phyloP scores from a whole-genome alignment of 2,797 vertebrate species.

The Pipistrellus nathusii region DNA sequence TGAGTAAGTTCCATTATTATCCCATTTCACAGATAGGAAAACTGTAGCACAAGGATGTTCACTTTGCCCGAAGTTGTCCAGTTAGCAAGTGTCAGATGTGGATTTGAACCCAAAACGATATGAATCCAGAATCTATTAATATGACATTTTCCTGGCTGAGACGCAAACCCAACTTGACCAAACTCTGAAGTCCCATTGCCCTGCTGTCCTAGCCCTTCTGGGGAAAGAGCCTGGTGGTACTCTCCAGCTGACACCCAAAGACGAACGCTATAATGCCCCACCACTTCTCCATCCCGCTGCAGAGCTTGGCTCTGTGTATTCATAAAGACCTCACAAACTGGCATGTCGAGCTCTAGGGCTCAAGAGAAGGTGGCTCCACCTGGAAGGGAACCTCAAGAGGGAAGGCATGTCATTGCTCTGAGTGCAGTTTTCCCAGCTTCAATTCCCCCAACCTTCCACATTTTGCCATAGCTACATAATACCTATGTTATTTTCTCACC shows the following conservation, averaged over 20 bases:
- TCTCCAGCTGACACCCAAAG: background rate
- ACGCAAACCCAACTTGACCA: background rate
- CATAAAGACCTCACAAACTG: background rate
- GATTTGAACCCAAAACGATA: background rate
- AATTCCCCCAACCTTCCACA: background rate
- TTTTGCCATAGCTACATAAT: background rate
- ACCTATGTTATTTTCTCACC: background rate
- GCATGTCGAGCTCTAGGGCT: background rate
- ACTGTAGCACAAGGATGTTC: background rate
- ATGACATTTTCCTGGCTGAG: background rate
- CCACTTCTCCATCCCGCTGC: background rate
- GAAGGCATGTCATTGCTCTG: accelerated
- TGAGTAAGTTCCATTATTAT: background rate
- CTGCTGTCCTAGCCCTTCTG: background rate
- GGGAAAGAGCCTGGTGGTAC: no score
- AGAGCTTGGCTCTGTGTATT: background rate
- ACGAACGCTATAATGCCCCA: background rate
- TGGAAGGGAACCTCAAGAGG: background rate
- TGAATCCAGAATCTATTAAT: background rate
- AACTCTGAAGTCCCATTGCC: background rate
- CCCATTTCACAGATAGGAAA: background rate
- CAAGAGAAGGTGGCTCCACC: background rate
- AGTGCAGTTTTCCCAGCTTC: background rate
- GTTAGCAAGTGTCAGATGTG: background rate
- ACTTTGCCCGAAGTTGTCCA: background rate